A percentile compares a stretch with the other conserved stretches of the same genome.
Evolutionary conservation across 2,797 vertebrate genomes (phyloP).

Genomic region (Pachyuromys duprasi): DNA sequence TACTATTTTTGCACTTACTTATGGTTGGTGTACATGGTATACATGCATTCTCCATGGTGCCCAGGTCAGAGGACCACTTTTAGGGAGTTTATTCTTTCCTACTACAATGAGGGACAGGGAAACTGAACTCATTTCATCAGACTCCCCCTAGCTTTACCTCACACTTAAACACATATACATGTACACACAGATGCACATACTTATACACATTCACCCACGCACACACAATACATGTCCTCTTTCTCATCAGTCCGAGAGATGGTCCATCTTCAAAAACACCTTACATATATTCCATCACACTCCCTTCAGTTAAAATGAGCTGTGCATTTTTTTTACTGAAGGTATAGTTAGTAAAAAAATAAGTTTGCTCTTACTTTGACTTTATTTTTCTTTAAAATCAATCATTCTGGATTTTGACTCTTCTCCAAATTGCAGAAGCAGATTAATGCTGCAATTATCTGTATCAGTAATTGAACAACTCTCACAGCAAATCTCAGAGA

Average conservation of each 20-base stretch:
- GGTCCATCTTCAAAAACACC: background rate
- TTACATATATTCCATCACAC: background rate
- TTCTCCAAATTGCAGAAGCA: constrained; percentile 53
- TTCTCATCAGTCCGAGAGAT: constrained; percentile 39
- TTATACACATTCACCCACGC: background rate
- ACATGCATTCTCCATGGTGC: background rate
- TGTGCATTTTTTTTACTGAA: background rate
- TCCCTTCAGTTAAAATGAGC: background rate
- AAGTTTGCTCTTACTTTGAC: constrained; percentile 36
- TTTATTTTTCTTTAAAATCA: constrained; percentile 64
- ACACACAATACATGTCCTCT: background rate
- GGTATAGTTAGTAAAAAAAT: background rate
- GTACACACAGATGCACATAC: too few species aligned
- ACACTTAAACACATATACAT: background rate
- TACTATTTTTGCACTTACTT: background rate
- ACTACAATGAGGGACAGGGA: background rate
- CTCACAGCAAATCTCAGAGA: constrained; percentile 6
- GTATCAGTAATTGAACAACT: constrained; percentile 50
- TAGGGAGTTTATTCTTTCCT: background rate
- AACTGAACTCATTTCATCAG: background rate
- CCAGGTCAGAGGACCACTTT: background rate
- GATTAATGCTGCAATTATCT: constrained; percentile 73
- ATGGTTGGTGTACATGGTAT: accelerated
- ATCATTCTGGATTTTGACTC: constrained; percentile 25
- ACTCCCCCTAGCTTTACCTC: background rate